phyloP scores from a whole-genome alignment of 2,797 vertebrate species.

The Semaprochilodus insignis region DNA sequence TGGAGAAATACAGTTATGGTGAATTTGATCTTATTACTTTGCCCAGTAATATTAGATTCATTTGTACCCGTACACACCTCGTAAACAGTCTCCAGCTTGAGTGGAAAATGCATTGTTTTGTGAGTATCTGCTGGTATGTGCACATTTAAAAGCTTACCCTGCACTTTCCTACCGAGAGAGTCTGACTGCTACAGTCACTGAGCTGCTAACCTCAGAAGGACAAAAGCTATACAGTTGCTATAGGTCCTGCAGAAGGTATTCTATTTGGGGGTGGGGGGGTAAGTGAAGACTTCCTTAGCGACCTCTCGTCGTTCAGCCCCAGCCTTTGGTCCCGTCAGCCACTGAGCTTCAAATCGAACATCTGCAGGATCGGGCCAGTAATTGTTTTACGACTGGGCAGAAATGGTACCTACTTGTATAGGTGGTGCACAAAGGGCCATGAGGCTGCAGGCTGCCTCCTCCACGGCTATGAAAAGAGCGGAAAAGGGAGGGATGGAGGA shows the following conservation, averaged over 20 bases:
- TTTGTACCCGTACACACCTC: not conserved
- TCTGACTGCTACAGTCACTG: not conserved
- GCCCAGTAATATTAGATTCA: too few relatives aligned
- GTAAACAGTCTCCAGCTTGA: not conserved
- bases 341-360: slow-evolving; percentile 79
- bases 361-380: slow-evolving; percentile 81
- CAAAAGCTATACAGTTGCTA: not conserved
- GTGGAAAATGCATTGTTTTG: not conserved
- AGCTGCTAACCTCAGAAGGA: not conserved
- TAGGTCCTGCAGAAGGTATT: not conserved
- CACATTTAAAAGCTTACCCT: not conserved
- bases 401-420: slow-evolving; percentile 89
- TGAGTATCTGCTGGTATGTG: not conserved
- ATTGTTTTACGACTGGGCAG: slow-evolving; percentile 90
- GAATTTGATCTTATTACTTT: too few relatives aligned
- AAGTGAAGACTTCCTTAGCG: slow-evolving; percentile 25
- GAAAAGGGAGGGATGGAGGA: slow-evolving; percentile 72
- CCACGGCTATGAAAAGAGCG: slow-evolving; percentile 83
- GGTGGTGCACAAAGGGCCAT: slow-evolving; percentile 84
- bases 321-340: slow-evolving; percentile 56
- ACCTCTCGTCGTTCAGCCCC: slow-evolving; percentile 71
- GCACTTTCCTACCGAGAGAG: not conserved
- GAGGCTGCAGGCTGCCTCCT: slow-evolving; percentile 85
- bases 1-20: too few relatives aligned
- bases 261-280: not conserved